Evolutionary conservation across 2,113 vertebrate genomes (phyloP).

Genomic region (Electrona antarctica): DNA sequence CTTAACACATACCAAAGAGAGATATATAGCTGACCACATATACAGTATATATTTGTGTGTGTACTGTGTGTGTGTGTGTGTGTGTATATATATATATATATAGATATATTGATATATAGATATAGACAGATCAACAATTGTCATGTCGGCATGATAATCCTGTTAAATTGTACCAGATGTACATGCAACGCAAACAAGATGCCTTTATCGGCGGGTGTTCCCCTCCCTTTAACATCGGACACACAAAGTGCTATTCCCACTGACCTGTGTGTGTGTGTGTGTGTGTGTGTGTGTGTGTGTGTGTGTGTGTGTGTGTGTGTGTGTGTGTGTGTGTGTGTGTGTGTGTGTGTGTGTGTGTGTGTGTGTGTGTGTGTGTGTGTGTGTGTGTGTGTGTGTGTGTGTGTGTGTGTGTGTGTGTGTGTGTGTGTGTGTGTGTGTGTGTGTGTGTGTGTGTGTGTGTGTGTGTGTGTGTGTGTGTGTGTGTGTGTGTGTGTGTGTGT

Average conservation of each 20-base stretch:
- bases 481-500: slow-evolving; percentile 53
- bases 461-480: slow-evolving; percentile 52
- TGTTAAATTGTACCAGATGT: slow-evolving; percentile 4
- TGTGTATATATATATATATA: too few relatives aligned
- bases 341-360: slow-evolving; percentile 56
- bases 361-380: slow-evolving; percentile 48
- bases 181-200: background rate
- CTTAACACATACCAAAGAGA: background rate
- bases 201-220: slow-evolving; percentile 15
- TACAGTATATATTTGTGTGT: too few relatives aligned
- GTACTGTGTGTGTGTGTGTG: too few relatives aligned
- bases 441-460: slow-evolving; percentile 49
- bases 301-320: slow-evolving; percentile 53
- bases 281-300: slow-evolving; percentile 53
- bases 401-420: slow-evolving; percentile 52
- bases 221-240: slow-evolving; percentile 35
- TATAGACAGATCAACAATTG: too few relatives aligned
- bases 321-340: slow-evolving; percentile 53
- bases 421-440: slow-evolving; percentile 55
- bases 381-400: slow-evolving; percentile 55
- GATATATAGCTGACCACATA: too few relatives aligned
- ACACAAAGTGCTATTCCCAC: slow-evolving; percentile 37
- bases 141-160: too few relatives aligned
- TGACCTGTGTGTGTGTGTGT: slow-evolving; percentile 55
- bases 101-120: too few relatives aligned